Percentiles rank a stretch among this genome's conserved stretches.
Conservation (phyloP, 1,140 invertebrate species). For the Drosophila sulfurigaster region DNA sequence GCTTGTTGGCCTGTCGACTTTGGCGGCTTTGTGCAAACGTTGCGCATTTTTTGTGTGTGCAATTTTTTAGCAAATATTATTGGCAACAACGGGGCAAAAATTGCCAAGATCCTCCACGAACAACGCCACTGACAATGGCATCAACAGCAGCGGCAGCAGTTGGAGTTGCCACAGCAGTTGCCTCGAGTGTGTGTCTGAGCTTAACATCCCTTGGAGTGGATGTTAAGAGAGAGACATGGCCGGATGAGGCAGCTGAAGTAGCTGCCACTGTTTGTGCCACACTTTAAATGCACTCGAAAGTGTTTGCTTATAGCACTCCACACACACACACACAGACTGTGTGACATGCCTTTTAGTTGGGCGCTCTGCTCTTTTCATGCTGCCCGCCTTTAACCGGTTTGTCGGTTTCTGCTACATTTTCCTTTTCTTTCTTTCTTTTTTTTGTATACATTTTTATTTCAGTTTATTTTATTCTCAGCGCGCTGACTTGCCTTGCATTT, state of each 20-base stretch:
- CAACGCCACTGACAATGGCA: conserved; percentile 61
- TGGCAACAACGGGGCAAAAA: conserved; percentile 45
- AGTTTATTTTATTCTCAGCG: conserved; percentile 45
- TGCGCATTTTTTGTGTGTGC: conserved; percentile 66
- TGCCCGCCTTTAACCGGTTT: conserved; percentile 47
- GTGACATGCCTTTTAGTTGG: conserved; percentile 57
- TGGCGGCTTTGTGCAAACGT: conserved; percentile 47
- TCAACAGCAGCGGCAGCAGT: background rate
- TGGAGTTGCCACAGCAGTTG: background rate
- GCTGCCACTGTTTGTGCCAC: conserved; percentile 74
- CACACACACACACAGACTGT: conserved; percentile 13
- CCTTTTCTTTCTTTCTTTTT: background rate
- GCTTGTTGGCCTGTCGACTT: background rate
- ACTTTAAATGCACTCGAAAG: conserved; percentile 81
- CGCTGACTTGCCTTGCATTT: conserved; percentile 58
- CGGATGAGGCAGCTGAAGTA: conserved; percentile 60
- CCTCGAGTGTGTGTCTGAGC: conserved; percentile 73
- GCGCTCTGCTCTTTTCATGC: conserved; percentile 40
- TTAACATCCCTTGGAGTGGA: conserved; percentile 57
- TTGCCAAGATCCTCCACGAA: conserved; percentile 29
- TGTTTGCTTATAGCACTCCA: conserved; percentile 76
- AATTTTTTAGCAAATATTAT: conserved; percentile 75
- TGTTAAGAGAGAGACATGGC: conserved; percentile 11
- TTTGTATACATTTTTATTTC: conserved; percentile 35
- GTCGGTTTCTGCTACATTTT: conserved; percentile 10